Evolutionary conservation across 2,888 invertebrate genomes (phyloP).

Genomic region (Cephalotes varians): DNA sequence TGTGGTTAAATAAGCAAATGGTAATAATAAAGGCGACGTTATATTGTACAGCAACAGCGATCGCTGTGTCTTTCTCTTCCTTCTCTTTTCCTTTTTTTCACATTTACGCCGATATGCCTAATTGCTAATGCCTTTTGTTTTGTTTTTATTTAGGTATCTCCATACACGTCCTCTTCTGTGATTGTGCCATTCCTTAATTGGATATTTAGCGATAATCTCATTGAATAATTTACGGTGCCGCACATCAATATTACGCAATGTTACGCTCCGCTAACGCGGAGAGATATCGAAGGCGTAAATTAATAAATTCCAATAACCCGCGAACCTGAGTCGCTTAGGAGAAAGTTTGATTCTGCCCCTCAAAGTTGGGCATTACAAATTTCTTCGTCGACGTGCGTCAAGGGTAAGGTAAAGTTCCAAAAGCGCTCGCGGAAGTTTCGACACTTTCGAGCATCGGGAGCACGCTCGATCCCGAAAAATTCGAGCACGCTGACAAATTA

Average conservation of each 20-base stretch:
- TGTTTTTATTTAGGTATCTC: not conserved
- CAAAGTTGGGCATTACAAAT: slow-evolving; percentile 48
- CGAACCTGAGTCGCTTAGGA: not conserved
- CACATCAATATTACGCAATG: slow-evolving; percentile 7
- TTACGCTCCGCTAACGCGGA: not conserved
- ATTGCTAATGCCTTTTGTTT: too few species aligned
- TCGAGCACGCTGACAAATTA: slow-evolving; percentile 69
- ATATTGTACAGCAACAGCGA: slow-evolving; percentile 80
- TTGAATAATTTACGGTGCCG: slow-evolving; percentile 22
- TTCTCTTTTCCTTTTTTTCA: not conserved
- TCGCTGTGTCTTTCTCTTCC: slow-evolving; percentile 5
- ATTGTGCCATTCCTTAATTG: not conserved
- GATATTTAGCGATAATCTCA: not conserved
- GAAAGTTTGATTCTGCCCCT: slow-evolving; percentile 24
- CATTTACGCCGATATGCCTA: not conserved
- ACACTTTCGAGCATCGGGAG: slow-evolving; percentile 25
- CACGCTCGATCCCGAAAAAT: slow-evolving; percentile 63
- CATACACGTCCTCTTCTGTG: not conserved
- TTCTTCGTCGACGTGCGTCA: slow-evolving; percentile 46
- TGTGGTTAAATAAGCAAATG: slow-evolving; percentile 82
- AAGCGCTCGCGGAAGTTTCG: slow-evolving; percentile 27
- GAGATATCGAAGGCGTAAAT: slow-evolving; percentile 5
- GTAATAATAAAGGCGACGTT: slow-evolving; percentile 84
- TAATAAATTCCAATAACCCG: slow-evolving; percentile 47
- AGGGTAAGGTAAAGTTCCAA: slow-evolving; percentile 41